A percentile compares a stretch with the other conserved stretches of the same genome.
These are phyloP conservation scores for Stenolophus ochropezus DNA, from an alignment of 2,888 invertebrate species.

Conservation along the genomic window DNA sequence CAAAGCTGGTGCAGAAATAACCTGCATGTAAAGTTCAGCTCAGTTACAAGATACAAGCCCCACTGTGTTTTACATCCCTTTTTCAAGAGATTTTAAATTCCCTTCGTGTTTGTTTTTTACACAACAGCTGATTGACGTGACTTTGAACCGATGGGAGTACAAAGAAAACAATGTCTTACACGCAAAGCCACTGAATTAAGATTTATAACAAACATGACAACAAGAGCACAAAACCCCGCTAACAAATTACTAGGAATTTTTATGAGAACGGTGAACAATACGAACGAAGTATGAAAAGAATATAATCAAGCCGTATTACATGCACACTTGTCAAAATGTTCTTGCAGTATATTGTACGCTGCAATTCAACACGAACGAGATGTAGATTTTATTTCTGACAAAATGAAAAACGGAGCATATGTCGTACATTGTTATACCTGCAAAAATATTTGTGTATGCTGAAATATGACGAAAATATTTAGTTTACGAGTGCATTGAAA, in stretches of 20 bases:
- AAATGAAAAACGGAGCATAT: too few species aligned
- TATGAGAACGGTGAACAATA: slow-evolving; percentile 28
- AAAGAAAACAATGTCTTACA: slow-evolving; percentile 42
- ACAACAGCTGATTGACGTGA: slow-evolving; percentile 46
- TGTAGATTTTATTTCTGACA: too few species aligned
- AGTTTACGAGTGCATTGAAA: too few species aligned
- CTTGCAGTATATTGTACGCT: too few species aligned
- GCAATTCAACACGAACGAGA: too few species aligned
- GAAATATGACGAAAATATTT: too few species aligned
- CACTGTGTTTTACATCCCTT: neutral
- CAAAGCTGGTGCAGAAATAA: slow-evolving; percentile 1
- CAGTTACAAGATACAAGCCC: neutral
- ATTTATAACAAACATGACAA: slow-evolving; percentile 53
- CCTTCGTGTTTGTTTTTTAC: slow-evolving; percentile 32
- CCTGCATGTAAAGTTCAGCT: neutral
- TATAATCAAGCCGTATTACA: slow-evolving; percentile 9
- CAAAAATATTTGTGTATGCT: too few species aligned
- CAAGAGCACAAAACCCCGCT: slow-evolving; percentile 29
- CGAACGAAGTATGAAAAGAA: neutral
- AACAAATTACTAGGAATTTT: slow-evolving; percentile 36
- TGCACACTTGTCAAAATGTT: slow-evolving; percentile 14
- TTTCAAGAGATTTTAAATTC: slow-evolving; percentile 33
- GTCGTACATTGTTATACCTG: too few species aligned
- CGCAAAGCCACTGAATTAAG: slow-evolving; percentile 47
- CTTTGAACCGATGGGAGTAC: slow-evolving; percentile 8